Conservation (phyloP, 2,113 vertebrate species). For the Nycticorax nycticorax region DNA sequence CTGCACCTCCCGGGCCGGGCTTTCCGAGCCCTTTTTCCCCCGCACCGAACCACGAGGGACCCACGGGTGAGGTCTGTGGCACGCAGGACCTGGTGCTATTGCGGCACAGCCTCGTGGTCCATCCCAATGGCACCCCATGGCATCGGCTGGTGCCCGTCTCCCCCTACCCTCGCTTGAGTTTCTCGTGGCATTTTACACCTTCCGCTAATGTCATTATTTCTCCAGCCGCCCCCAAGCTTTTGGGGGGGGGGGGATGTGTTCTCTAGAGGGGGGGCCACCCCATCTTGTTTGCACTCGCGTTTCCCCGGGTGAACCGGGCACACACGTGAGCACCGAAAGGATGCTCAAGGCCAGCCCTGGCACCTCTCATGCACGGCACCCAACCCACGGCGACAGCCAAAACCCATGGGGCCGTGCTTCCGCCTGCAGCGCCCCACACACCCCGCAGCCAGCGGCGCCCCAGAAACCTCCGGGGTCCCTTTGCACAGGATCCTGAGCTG, state of each 20-base stretch:
- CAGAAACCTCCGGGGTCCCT: background rate
- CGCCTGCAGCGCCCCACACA: rapidly evolving
- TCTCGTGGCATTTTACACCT: background rate
- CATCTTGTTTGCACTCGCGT: rapidly evolving
- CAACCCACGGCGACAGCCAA: rapidly evolving
- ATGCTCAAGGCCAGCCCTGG: background rate
- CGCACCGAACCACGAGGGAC: rapidly evolving
- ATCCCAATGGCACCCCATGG: background rate
- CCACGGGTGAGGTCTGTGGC: background rate
- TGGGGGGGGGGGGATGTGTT: too few relatives aligned
- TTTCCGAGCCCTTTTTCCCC: background rate
- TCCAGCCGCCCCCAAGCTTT: background rate
- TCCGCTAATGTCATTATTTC: background rate
- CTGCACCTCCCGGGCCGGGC: background rate
- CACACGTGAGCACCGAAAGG: rapidly evolving
- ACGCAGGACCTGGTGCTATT: background rate
- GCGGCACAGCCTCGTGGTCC: rapidly evolving
- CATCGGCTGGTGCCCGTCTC: background rate
- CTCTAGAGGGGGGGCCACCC: rapidly evolving
- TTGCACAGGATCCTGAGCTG: background rate
- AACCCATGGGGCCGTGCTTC: background rate
- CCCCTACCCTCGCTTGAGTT: background rate
- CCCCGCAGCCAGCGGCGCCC: background rate
- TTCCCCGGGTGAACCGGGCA: rapidly evolving
- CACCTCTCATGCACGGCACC: rapidly evolving